Base-by-base conservation (phyloP, 1,140 invertebrate species). In the Paraescarpia echinospica region DNA sequence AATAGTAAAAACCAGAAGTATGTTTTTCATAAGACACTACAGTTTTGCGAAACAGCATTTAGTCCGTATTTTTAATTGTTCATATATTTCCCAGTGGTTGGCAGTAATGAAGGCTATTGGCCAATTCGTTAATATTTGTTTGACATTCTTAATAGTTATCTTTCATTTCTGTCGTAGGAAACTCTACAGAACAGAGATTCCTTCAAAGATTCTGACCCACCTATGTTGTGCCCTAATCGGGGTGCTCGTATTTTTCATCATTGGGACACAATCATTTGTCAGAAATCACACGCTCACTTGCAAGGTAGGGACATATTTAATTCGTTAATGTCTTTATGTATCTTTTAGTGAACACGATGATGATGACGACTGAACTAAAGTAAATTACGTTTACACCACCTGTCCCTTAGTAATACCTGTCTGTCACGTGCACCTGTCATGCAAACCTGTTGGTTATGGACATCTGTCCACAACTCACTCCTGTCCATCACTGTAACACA, bases 201-300 rank as follows among this genome's bases (percentile, higher is more conserved):
- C 95, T 1, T 95, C 95, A 1, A 95, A 95, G 93, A 95, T 96
- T 41, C 93, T 95, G 89, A 94, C 95, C 14, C 94, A 95, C 90
- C 94, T 95, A 33, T 95, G 95, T 91, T 22, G 94, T 14, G 94
- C 95, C 8, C 92, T 96, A 59, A 90, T 93, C n/a, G 34, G 93
- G 2, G 93, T 94, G 2, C 94, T 95, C 93, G 27, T 95, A 9
- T 92, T 95, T 27, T 95, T 95, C 91, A 92, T 96, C n/a, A 92
- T 93, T 31, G 95, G 94, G 33, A 94, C 94, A 93, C 94, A 95
- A 31, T 93, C 94, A 18, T 95, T 95, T 91, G 92, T 94, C 6
- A 90, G 94, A 8, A 92, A 93, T n/a, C 94, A 94, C 92, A 34
- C 89, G 0, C 91, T 93, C 22, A 94, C 93, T 6, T 96, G 95